These are phyloP conservation scores for Procapra przewalskii DNA, from an alignment of 2,113 vertebrate species.

Conservation along the genomic window DNA sequence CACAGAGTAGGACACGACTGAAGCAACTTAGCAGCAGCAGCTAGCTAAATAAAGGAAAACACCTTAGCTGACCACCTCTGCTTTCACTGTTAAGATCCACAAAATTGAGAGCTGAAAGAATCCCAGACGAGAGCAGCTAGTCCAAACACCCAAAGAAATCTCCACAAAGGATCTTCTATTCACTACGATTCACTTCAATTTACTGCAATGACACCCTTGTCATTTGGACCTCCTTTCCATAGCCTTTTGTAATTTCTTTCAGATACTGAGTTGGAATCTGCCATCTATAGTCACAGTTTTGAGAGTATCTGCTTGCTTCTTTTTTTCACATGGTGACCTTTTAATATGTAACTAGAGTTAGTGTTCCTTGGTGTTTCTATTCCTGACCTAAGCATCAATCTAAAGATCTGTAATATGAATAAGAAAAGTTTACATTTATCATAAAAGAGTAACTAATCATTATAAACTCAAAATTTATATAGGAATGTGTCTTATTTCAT, in stretches of 20 bases:
- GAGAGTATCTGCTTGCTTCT: neutral
- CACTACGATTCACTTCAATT: neutral
- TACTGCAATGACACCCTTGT: neutral
- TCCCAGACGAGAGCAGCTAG: neutral
- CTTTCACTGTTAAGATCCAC: slow-evolving; percentile 34
- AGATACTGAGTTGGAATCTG: neutral
- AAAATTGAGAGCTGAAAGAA: slow-evolving; percentile 14
- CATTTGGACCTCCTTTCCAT: neutral
- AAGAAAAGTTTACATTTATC: slow-evolving; percentile 1
- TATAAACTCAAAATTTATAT: slow-evolving; percentile 9
- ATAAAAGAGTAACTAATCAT: neutral
- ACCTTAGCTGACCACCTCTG: slow-evolving; percentile 32
- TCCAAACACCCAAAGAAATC: slow-evolving; percentile 18
- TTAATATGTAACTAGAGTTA: neutral
- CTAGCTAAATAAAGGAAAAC: slow-evolving; percentile 49
- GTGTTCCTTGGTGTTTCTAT: neutral
- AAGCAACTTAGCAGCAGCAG: neutral
- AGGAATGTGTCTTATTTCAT: neutral
- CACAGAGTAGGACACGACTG: accelerated
- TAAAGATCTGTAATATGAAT: neutral
- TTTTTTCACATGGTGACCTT: neutral
- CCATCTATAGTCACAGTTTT: neutral
- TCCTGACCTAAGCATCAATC: neutral
- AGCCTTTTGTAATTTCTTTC: neutral
- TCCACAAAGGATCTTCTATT: neutral